Base-by-base conservation (phyloP, 2,888 invertebrate genomes). In the Protula sp. region DNA sequence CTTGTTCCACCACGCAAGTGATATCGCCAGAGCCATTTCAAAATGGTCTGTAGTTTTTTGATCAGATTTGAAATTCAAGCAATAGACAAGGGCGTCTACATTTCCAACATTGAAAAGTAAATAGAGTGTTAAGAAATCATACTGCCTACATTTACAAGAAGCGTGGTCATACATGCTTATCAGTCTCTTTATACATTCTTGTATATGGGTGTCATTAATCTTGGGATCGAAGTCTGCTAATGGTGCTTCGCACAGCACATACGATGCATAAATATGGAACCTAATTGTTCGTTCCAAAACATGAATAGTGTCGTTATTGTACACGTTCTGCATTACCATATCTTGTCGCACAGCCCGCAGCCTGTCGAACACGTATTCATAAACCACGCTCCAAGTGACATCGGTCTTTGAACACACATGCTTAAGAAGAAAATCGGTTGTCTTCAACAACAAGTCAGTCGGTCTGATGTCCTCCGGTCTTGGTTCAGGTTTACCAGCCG, bases 281-380 rank as follows among this genome's bases (percentile, higher is more conserved):
- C 87, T 82, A 27, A 90, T 84, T 76, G 88, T 88, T n/a, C 87
- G 87, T 73, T 90, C 88, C n/a, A 89, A 82, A 58, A 91, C 83
- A 24, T 76, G 72, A 4, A 87, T 84, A 57, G 85, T 85, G 30
- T 85, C 78, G 0, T 76, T 67, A 1, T 84, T 82, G 2, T 83
- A 75, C 1, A 89, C 75, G 61, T 86, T 84, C 77, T 92, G 91
- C 66, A 92, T 87, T 0, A 88, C 86, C 81, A 90, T 84, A 73
- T 92, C 92, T 77, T 91, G 91, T 45, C 90, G 82, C 2, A 91
- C 85, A 0, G 90, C 86, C 70, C 90, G 81, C 60, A 91, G 80
- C 22, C 92, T 85, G 76, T 92, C 90, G 73, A 87, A 86, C 55
- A 91, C 82, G 80, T 89, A 92, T 76, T 90, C 87, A 73, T 91